Conservation (phyloP, 2,888 invertebrate species). For the Aromia moschata region DNA sequence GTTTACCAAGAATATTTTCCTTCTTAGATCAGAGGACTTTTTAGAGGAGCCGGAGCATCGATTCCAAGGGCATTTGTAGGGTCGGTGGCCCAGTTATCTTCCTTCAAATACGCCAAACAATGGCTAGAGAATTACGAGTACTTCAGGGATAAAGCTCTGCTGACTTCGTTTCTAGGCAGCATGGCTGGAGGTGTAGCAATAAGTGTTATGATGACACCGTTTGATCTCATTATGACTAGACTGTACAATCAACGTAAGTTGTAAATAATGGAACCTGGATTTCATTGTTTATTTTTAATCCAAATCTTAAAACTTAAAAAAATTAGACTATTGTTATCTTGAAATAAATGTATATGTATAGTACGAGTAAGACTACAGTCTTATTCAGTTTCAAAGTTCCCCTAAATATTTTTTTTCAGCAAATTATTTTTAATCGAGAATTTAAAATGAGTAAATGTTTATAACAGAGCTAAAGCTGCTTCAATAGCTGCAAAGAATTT, state of each 20-base stretch:
- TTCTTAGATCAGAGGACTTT: slow-evolving; percentile 70
- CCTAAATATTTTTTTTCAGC: too few relatives aligned
- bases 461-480: too few relatives aligned
- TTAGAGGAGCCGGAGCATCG: slow-evolving; percentile 79
- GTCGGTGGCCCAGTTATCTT: slow-evolving; percentile 81
- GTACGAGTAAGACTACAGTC: too few relatives aligned
- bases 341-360: too few relatives aligned
- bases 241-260: slow-evolving; percentile 85
- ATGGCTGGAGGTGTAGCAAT: slow-evolving; percentile 81
- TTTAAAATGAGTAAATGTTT: too few relatives aligned
- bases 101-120: slow-evolving; percentile 75
- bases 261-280: slow-evolving; percentile 8
- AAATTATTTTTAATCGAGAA: too few relatives aligned
- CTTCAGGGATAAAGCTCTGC: slow-evolving; percentile 63
- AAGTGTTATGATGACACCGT: slow-evolving; percentile 82
- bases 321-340: too few relatives aligned
- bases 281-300: too few relatives aligned
- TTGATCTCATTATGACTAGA: slow-evolving; percentile 87
- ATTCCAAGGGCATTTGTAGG: slow-evolving; percentile 81
- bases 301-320: too few relatives aligned
- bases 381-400: too few relatives aligned
- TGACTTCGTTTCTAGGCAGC: slow-evolving; percentile 74
- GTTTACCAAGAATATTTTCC: too few relatives aligned
- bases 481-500: too few relatives aligned
- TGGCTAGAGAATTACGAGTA: slow-evolving; percentile 58